Evolutionary conservation across 2,797 vertebrate genomes (phyloP).

Genomic region (Anguilla obscura): DNA sequence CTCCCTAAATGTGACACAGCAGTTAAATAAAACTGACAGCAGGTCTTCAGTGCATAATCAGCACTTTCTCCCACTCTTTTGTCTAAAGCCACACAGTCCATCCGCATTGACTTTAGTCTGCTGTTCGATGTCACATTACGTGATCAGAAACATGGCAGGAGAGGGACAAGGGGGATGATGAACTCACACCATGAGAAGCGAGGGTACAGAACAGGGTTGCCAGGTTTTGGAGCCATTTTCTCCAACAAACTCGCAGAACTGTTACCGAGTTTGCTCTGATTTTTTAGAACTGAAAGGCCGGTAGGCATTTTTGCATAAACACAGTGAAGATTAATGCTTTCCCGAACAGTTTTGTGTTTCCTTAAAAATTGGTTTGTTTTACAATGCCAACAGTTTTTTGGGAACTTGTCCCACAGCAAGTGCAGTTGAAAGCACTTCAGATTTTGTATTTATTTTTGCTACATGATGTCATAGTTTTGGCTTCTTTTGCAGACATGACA

Average conservation of each 20-base stretch:
- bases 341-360: neutral
- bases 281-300: neutral
- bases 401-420: neutral
- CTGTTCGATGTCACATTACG: neutral
- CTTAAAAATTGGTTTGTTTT: neutral
- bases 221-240: neutral
- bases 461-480: neutral
- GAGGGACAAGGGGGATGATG: neutral
- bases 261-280: neutral
- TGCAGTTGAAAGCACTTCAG: neutral
- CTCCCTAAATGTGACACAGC: constrained; percentile 27
- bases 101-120: constrained; percentile 40
- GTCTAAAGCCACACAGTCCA: constrained; percentile 31
- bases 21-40: constrained; percentile 15
- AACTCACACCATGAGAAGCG: neutral
- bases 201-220: neutral
- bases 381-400: neutral
- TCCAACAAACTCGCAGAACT: neutral
- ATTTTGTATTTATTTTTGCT: neutral
- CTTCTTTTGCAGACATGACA: neutral
- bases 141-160: neutral
- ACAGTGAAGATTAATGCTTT: neutral
- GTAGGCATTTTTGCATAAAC: neutral
- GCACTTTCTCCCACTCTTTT: constrained; percentile 37
- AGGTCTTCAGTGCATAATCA: constrained; percentile 33